Evolutionary conservation across 2,888 invertebrate species (phyloP), one percentile per base, ranked within the genome.

Genomic region (Clepsis dumicolana): DNA sequence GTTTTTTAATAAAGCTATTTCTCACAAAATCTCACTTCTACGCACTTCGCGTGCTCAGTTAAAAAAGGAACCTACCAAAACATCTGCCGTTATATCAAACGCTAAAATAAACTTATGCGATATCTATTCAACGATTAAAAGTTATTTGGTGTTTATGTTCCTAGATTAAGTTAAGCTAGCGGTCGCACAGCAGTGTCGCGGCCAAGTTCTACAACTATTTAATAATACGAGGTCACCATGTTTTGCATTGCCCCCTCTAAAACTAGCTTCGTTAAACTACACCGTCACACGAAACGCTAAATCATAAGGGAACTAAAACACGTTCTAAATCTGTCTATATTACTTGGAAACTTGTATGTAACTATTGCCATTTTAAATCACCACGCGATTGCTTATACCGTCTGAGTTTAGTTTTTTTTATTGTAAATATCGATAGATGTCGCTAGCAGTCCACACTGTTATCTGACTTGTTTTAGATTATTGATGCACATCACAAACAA

Each of bases 111-210:
- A 48, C 44, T 59, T 65, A 70, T 50, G 54, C 53, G 38, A 57
- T 61, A 59, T 35, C 52, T 78, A 82, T 79, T 80, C 78, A 83
- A 80, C 78, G 72, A 80, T 85, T 88, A 89, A 85, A 84, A 83
- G 82, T 85, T 90, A 91, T 82, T 91, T 91, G 91, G 91, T 91
- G 91, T 91, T 90, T 83, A 87, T 80, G 82, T 90, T 86, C 86
- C 87, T 90, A 88, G 82, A 80, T 71, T 71, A 66, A 54, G 80
- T 83, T 83, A 83, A 84, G 75, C 72, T 79, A 80, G 77, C 79
- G 72, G 72, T 79, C 81, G 80, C 61, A 44, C 60, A 38, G 57
- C 52, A 68, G 56, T 62, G 54, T 35, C 8, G 38, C 62, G 67
- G 67, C 62, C 62, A 62, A 67, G 50, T 61, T 54, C 62, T 67